A percentile compares a stretch with the other conserved stretches of the same genome.
Conservation (phyloP, 1,140 invertebrate species). For the Bilobella aurantiaca region DNA sequence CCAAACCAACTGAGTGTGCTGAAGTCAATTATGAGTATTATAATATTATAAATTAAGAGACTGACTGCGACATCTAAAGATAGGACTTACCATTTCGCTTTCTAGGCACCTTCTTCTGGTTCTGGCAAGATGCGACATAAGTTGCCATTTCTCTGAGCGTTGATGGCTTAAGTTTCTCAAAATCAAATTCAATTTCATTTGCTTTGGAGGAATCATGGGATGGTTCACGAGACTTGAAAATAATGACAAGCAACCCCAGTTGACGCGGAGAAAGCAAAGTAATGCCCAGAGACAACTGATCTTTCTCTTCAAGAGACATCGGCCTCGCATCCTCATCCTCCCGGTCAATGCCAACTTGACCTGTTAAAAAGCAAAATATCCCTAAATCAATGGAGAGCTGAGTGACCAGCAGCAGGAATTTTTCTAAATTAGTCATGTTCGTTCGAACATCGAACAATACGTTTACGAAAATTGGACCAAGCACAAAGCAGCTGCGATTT, state of each 20-base stretch:
- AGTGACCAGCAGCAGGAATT: no score
- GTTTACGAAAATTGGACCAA: no score
- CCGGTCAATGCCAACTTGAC: slow-evolving; percentile 54
- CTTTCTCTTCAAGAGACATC: slow-evolving; percentile 99
- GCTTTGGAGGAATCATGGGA: slow-evolving; percentile 96
- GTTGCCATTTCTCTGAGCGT: slow-evolving; percentile 93
- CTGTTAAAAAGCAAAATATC: slow-evolving; percentile 15
- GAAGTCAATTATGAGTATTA: no score
- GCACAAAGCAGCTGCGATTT: no score
- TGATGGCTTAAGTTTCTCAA: slow-evolving; percentile 96
- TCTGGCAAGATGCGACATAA: slow-evolving; percentile 94
- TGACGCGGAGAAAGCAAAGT: slow-evolving; percentile 98
- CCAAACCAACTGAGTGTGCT: no score
- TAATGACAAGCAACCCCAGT: slow-evolving; percentile 93
- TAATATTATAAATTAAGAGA: no score
- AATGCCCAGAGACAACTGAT: slow-evolving; percentile 95
- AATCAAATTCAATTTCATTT: slow-evolving; percentile 99
- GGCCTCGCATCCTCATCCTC: slow-evolving; percentile 94
- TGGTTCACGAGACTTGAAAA: slow-evolving; percentile 94
- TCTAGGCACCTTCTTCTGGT: slow-evolving; percentile 97
- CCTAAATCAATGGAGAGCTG: no score
- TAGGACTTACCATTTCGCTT: slow-evolving; percentile 78
- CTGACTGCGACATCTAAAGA: no score
- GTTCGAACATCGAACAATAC: no score
- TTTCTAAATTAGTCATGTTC: no score